These are phyloP conservation scores for Agriopis marginaria DNA, from an alignment of 2,888 invertebrate species.

Conservation along the genomic window DNA sequence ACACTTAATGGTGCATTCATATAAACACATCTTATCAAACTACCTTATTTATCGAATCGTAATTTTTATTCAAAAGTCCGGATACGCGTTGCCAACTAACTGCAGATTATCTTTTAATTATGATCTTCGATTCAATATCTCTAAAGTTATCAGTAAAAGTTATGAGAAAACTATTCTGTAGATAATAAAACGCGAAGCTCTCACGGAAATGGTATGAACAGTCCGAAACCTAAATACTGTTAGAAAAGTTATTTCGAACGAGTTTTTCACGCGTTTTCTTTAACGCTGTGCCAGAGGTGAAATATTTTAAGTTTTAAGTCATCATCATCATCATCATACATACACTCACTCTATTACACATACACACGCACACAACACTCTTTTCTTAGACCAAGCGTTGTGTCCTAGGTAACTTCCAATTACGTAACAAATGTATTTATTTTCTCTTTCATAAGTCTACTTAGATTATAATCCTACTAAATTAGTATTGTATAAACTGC, in stretches of 20 bases:
- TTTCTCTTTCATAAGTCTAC: too few relatives aligned
- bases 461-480: too few relatives aligned
- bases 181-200: slow-evolving; percentile 1
- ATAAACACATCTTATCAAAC: background rate
- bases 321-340: too few relatives aligned
- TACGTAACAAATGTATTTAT: too few relatives aligned
- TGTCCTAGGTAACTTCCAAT: too few relatives aligned
- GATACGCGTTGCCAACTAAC: background rate
- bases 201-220: background rate
- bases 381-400: too few relatives aligned
- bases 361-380: too few relatives aligned
- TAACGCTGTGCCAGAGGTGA: background rate
- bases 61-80: slow-evolving; percentile 2
- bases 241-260: background rate
- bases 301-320: too few relatives aligned
- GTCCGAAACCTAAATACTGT: background rate
- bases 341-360: too few relatives aligned
- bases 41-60: background rate
- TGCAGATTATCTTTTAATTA: slow-evolving; percentile 8
- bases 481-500: too few relatives aligned
- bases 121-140: slow-evolving; percentile 11
- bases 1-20: too few relatives aligned
- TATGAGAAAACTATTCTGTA: background rate
- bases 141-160: slow-evolving; percentile 5
- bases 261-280: background rate